A percentile compares a stretch with the other conserved stretches of the same genome.
These are phyloP conservation scores for Pseudomyrmex gracilis DNA, from an alignment of 1,140 invertebrate species.

Conservation along the genomic window DNA sequence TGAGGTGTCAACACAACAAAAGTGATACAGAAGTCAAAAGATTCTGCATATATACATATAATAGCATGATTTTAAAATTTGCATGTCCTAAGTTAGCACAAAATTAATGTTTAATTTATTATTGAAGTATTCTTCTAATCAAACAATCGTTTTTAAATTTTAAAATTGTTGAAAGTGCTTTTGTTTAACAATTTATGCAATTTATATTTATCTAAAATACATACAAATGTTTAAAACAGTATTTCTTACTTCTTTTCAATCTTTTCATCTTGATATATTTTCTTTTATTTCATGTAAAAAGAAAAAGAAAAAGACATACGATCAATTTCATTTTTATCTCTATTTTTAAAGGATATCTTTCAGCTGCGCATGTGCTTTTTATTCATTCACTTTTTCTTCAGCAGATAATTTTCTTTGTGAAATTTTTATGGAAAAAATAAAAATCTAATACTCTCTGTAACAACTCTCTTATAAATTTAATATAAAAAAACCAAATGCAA, in stretches of 20 bases:
- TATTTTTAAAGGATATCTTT: background rate
- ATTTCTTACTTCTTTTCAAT: no score
- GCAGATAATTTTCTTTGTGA: background rate
- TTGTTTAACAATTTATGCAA: no score
- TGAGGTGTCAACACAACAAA: background rate
- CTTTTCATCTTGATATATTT: background rate
- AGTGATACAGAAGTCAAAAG: background rate
- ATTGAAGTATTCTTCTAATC: background rate
- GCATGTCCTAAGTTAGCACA: conserved; percentile 8
- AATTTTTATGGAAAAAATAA: no score
- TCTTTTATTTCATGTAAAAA: background rate
- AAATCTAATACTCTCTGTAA: no score
- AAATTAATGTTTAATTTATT: background rate
- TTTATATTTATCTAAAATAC: no score
- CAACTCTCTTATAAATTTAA: no score
- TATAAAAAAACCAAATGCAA: no score
- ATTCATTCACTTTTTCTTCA: background rate
- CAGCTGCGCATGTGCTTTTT: background rate
- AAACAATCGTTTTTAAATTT: background rate
- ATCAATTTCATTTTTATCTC: background rate
- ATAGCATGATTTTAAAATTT: conserved; percentile 10
- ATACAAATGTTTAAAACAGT: no score
- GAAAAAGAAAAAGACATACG: background rate
- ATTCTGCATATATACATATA: background rate
- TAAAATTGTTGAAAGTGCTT: no score